Evolutionary conservation across 2,797 vertebrate species (phyloP).

Genomic region (Enteromius trimaculatus): DNA sequence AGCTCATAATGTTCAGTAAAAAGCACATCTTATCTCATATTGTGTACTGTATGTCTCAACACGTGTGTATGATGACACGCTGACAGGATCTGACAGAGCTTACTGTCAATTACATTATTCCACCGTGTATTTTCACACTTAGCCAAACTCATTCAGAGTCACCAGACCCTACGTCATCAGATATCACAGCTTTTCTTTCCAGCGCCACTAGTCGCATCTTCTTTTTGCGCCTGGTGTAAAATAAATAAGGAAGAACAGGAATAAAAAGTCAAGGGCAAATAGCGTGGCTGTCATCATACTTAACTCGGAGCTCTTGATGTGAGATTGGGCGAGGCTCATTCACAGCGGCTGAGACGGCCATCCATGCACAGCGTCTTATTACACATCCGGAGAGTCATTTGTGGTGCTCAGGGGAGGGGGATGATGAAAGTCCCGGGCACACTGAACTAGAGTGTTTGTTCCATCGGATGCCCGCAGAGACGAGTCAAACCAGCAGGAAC

Average conservation of each 20-base stretch:
- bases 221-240: conserved; percentile 35
- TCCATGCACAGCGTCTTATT: conserved; percentile 44
- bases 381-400: conserved; percentile 42
- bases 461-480: conserved; percentile 35
- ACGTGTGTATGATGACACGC: not conserved
- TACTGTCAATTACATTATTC: conserved; percentile 28
- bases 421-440: conserved; percentile 24
- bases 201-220: conserved; percentile 14
- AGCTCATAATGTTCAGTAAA: conserved; percentile 3
- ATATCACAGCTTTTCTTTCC: conserved; percentile 30
- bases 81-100: not conserved
- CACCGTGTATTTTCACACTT: conserved; percentile 33
- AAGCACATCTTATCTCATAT: not conserved
- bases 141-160: conserved; percentile 1
- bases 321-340: conserved; percentile 11
- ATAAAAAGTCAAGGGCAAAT: conserved; percentile 29
- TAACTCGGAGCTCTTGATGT: conserved; percentile 1
- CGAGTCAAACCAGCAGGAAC: conserved; percentile 39
- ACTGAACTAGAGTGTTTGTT: conserved; percentile 44
- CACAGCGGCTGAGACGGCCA: conserved; percentile 8
- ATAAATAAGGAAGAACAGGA: conserved; percentile 18
- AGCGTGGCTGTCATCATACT: conserved; percentile 1
- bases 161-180: conserved; percentile 30
- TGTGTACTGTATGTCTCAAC: conserved; percentile 12
- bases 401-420: not conserved